phyloP scores from a whole-genome alignment of 2,888 invertebrate species.

The Argyra leucocephala region DNA sequence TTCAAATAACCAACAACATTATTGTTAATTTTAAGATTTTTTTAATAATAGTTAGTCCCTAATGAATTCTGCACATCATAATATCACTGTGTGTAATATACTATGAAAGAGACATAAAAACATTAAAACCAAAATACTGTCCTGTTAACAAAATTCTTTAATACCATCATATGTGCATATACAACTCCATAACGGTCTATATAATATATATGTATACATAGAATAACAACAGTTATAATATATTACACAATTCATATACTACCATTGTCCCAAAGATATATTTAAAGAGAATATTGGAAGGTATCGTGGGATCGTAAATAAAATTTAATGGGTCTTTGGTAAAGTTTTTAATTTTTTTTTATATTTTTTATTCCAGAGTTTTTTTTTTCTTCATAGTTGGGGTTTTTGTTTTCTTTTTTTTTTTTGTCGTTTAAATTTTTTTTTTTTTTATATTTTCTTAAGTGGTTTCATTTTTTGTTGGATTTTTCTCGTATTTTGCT shows the following conservation, averaged over 20 bases:
- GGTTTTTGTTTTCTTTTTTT: not conserved
- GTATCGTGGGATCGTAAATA: slow-evolving; percentile 2
- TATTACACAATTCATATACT: not conserved
- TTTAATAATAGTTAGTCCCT: too few relatives aligned
- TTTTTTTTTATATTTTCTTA: not conserved
- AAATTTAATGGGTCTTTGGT: not conserved
- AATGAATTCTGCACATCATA: too few relatives aligned
- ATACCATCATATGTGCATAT: too few relatives aligned
- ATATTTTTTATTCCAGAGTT: not conserved
- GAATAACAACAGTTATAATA: not conserved
- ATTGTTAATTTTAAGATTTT: too few relatives aligned
- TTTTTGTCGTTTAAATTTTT: not conserved
- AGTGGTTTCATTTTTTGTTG: not conserved
- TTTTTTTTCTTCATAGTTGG: not conserved
- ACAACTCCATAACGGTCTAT: too few relatives aligned
- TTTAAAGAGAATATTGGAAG: slow-evolving; percentile 1
- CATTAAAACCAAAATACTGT: too few relatives aligned
- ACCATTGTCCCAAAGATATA: not conserved
- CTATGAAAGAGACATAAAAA: too few relatives aligned
- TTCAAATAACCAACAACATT: too few relatives aligned
- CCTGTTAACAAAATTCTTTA: too few relatives aligned
- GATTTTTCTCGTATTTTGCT: too few relatives aligned
- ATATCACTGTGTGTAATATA: too few relatives aligned
- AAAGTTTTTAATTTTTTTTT: not conserved
- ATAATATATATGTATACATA: not conserved